Evolutionary conservation across 2,797 vertebrate genomes (phyloP).

Genomic region (Falco naumanni): DNA sequence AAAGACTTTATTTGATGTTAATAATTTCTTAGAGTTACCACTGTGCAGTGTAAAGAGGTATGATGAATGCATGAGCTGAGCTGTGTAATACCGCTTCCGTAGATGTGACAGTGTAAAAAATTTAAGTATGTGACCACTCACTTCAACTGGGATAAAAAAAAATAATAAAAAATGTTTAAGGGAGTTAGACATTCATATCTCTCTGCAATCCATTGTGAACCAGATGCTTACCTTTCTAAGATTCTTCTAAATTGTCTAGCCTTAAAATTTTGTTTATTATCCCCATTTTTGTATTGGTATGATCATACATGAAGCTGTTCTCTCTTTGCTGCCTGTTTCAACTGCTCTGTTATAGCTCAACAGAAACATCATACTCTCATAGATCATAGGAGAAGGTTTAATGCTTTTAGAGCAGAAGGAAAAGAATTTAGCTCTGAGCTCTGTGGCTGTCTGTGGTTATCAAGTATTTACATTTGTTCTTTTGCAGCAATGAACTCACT

Average conservation of each 20-base stretch:
- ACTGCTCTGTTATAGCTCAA: not conserved
- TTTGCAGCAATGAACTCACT: not conserved
- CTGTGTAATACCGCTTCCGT: not conserved
- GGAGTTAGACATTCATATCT: not conserved
- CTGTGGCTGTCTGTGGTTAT: not conserved
- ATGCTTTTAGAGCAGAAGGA: not conserved
- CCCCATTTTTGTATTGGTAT: not conserved
- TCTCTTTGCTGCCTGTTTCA: not conserved
- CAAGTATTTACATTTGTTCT: not conserved
- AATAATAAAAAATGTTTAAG: not conserved
- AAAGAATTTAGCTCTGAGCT: not conserved
- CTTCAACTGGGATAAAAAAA: not conserved
- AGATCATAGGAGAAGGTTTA: not conserved
- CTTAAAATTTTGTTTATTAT: not conserved
- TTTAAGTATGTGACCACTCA: not conserved
- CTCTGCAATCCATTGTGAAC: not conserved
- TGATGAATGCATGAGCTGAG: slow-evolving; percentile 28
- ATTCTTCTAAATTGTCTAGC: not conserved
- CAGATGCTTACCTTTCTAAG: not conserved
- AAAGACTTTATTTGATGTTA: not conserved
- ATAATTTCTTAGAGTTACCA: not conserved
- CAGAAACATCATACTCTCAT: not conserved
- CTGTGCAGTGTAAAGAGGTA: not conserved
- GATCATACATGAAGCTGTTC: not conserved
- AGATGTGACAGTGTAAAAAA: slow-evolving; percentile 1